Percentiles rank a stretch among this genome's conserved stretches.
phyloP scores from a whole-genome alignment of 2,888 invertebrate species.

The Idaea biselata region DNA sequence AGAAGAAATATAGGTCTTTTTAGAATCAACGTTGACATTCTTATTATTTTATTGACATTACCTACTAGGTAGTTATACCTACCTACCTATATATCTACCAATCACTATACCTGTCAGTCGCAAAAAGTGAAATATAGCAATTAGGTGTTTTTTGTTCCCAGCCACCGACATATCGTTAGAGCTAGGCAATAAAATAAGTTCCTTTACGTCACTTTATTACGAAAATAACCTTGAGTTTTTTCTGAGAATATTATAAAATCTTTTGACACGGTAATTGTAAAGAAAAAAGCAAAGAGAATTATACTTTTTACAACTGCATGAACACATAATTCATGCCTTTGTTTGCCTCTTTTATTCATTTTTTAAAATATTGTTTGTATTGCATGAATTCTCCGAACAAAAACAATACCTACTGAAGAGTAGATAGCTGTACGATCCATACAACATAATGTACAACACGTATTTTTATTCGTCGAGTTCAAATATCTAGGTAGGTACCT shows the following conservation, averaged over 20 bases:
- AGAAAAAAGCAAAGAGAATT: not conserved
- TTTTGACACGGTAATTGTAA: conserved; percentile 1
- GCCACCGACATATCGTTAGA: not conserved
- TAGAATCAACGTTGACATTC: no score
- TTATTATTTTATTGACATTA: no score
- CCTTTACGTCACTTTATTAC: conserved; percentile 1
- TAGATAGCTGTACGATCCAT: no score
- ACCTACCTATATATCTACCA: not conserved
- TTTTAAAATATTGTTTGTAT: not conserved
- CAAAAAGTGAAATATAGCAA: conserved; percentile 3
- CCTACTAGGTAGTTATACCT: no score
- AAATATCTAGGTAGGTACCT: no score
- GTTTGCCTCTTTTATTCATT: not conserved
- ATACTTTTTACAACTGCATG: not conserved
- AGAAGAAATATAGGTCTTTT: no score
- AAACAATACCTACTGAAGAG: not conserved
- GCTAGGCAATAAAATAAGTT: not conserved
- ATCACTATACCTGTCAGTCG: not conserved
- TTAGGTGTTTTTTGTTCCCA: not conserved
- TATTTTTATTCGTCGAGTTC: no score
- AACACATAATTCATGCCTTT: not conserved
- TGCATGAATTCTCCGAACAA: not conserved
- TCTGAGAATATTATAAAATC: conserved; percentile 5
- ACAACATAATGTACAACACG: no score
- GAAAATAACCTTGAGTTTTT: conserved; percentile 5